phyloP scores from a whole-genome alignment of 2,113 vertebrate species.

The Hippopotamus amphibius region DNA sequence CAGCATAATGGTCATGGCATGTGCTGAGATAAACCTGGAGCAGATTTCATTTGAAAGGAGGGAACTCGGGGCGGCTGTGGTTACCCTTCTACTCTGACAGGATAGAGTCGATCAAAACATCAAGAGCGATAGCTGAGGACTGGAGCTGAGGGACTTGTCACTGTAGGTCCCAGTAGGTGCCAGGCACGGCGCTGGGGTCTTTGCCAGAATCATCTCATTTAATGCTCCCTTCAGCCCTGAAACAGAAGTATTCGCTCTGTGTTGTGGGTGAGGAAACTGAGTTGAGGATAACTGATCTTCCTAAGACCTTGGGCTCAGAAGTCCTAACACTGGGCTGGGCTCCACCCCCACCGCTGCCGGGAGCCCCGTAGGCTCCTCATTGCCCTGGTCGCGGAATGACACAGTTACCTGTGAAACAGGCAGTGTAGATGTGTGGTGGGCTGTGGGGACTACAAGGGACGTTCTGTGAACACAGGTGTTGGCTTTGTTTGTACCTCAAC shows the following conservation, averaged over 20 bases:
- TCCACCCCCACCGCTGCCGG: neutral
- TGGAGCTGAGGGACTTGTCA: neutral
- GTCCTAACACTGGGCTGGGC: neutral
- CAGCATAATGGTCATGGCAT: neutral
- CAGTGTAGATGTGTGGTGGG: accelerated
- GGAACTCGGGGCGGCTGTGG: neutral
- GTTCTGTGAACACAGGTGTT: accelerated
- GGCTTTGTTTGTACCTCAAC: neutral
- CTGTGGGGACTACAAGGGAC: accelerated
- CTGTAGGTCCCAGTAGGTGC: neutral
- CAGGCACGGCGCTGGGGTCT: neutral
- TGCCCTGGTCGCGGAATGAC: accelerated
- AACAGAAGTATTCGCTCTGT: neutral
- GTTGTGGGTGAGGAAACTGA: neutral
- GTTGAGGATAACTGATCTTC: neutral
- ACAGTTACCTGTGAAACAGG: neutral
- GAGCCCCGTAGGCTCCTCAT: accelerated
- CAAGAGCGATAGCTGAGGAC: accelerated
- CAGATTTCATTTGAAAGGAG: neutral
- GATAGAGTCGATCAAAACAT: neutral
- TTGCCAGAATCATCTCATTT: neutral
- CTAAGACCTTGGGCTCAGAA: accelerated
- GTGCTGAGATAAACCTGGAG: neutral
- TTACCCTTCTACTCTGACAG: neutral
- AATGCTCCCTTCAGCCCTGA: neutral